Conservation (phyloP, 2,888 invertebrate species). For the Harpalus rubripes region DNA sequence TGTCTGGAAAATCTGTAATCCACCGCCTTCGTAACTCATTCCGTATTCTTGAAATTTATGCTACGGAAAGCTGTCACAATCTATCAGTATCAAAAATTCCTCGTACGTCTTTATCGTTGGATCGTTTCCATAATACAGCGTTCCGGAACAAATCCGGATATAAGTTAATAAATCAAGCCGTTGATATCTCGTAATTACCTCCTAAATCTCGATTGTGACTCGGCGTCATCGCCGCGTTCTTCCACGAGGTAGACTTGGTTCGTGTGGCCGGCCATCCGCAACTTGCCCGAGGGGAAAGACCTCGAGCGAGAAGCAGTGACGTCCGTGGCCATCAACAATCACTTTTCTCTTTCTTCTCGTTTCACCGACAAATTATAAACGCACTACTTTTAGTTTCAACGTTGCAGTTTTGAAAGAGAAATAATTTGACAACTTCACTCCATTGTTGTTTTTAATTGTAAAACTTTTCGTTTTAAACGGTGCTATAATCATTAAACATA, state of each 20-base stretch:
- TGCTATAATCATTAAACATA: too few species aligned
- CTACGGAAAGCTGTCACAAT: slow-evolving; percentile 47
- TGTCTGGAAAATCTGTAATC: slow-evolving; percentile 27
- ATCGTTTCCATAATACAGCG: slow-evolving; percentile 48
- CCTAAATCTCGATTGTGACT: slow-evolving; percentile 54
- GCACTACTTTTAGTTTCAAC: not conserved
- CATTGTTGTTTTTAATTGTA: not conserved
- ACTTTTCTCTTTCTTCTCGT: not conserved
- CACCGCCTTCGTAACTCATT: not conserved
- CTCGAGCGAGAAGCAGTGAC: slow-evolving; percentile 41
- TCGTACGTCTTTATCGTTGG: slow-evolving; percentile 49
- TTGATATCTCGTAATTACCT: slow-evolving; percentile 58
- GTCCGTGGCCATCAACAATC: slow-evolving; percentile 9
- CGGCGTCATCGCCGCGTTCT: slow-evolving; percentile 16
- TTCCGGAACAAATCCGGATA: slow-evolving; percentile 61
- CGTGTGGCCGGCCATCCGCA: slow-evolving; percentile 54
- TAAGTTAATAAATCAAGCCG: slow-evolving; percentile 59
- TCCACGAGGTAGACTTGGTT: slow-evolving; percentile 30
- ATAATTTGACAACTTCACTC: not conserved
- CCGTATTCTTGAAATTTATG: slow-evolving; percentile 40
- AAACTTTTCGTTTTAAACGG: not conserved
- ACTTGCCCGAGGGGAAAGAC: slow-evolving; percentile 54
- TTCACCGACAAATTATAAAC: not conserved
- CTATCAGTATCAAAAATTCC: slow-evolving; percentile 55
- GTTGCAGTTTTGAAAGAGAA: not conserved